Percentiles rank a stretch among this genome's conserved stretches.
Conservation (phyloP, 2,797 vertebrate species). For the Intellagama lesueurii region DNA sequence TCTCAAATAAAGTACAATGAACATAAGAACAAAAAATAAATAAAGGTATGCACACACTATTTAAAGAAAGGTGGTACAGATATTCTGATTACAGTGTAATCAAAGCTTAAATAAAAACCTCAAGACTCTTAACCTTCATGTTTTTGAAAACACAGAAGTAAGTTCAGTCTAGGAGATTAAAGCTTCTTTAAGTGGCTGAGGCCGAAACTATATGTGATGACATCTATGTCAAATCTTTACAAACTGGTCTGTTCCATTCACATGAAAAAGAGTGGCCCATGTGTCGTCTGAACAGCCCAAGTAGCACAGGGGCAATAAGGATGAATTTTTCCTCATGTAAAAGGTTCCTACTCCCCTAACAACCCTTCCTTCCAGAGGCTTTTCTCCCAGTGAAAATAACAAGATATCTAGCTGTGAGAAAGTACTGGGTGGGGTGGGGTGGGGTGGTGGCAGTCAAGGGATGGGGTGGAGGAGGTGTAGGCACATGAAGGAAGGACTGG, state of each 20-base stretch:
- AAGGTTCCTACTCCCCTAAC: background rate
- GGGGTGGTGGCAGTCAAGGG: background rate
- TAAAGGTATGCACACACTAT: background rate
- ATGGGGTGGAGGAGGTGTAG: no score
- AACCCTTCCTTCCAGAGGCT: background rate
- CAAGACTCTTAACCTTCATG: background rate
- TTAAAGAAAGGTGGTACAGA: conserved; percentile 15
- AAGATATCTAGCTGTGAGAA: background rate
- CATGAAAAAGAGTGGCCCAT: background rate
- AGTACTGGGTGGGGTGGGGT: no score
- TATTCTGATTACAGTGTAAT: background rate
- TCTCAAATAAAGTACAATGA: background rate
- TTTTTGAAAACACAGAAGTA: background rate
- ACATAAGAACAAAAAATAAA: background rate
- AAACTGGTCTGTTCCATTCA: background rate
- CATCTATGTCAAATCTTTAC: background rate
- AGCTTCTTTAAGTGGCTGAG: background rate
- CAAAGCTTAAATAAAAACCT: background rate
- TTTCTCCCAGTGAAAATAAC: background rate
- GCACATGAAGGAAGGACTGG: background rate
- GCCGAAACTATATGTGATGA: background rate
- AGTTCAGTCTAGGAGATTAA: background rate
- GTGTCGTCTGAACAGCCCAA: background rate
- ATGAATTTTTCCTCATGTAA: background rate
- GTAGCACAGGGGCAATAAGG: background rate